Evolutionary conservation across 2,797 vertebrate species (phyloP), one percentile per base, ranked within the genome.

Genomic region (Acestrorhynchus altus): DNA sequence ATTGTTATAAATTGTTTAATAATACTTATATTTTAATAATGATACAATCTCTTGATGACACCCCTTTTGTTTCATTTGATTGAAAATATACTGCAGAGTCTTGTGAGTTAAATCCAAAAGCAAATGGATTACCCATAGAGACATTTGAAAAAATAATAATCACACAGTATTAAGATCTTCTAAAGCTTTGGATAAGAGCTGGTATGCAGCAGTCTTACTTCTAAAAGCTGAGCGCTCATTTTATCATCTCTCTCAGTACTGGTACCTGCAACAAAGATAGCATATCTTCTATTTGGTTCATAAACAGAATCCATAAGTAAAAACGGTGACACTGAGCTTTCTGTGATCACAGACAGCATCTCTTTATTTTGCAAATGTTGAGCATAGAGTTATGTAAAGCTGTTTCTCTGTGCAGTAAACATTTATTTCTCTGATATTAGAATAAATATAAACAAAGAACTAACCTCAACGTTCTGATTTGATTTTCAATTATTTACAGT

Each of bases 251-350:
- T 44, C 40, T 59, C 49, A 16, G 22, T 40, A 8, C 66, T 40
- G 12, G 26, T 22, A 26, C 54, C 40, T 60, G 28, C 11, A 12
- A 42, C 18, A 63, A 71, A 52, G 35, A 52, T 49, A 15, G 22
- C 31, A 42, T 70, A 51, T 61, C 54, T 77, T 44, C 71, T 54
- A 22, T 63, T 44, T 16, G 10, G 22, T 31, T 63, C 11, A 42
- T 77, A 71, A 63, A 63, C 57, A 63, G 46, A 18, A 35, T 16
- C 65, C 10, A 16, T 76, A 61, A 76, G 56, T 44, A 47, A 60
- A 57, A n/a, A 68, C 31, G 52, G 42, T 49, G 16, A 69, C 20
- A 18, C 15, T 40, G 56, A 69, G 42, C 31, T 49, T 67, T 31
- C 26, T 28, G 4, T 24, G 9, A 26, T 47, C 22, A 18, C 22